These are phyloP conservation scores for Cyclargus thomasi DNA, from an alignment of 1,140 invertebrate species.

Conservation along the genomic window DNA sequence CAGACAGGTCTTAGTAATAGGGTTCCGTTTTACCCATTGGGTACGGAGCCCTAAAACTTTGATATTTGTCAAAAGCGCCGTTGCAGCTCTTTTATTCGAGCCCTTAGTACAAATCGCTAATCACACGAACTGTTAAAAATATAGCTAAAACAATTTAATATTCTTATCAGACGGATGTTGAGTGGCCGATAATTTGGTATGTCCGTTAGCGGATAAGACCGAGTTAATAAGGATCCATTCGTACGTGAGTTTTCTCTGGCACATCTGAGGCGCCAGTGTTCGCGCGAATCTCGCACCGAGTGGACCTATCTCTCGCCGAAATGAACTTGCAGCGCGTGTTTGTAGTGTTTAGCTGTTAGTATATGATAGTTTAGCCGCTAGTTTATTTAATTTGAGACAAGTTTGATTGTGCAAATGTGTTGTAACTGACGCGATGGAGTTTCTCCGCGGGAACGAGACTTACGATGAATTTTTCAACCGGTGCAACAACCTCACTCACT, in stretches of 20 bases:
- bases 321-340: not conserved
- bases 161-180: no score
- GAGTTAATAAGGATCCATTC: no score
- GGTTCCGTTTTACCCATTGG: no score
- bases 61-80: no score
- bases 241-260: not conserved
- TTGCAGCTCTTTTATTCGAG: no score
- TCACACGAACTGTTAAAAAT: no score
- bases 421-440: constrained; percentile 40
- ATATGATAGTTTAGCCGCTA: not conserved
- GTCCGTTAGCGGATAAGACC: not conserved
- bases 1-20: no score
- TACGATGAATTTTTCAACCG: constrained; percentile 58
- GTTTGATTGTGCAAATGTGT: constrained; percentile 16
- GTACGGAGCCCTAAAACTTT: no score
- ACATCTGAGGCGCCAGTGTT: constrained; percentile 26
- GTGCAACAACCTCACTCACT: constrained; percentile 59
- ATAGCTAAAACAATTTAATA: no score
- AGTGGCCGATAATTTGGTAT: not conserved
- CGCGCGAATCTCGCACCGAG: constrained; percentile 27
- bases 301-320: constrained; percentile 24
- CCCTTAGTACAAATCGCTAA: no score
- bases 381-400: not conserved
- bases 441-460: constrained; percentile 57
- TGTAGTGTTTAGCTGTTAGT: not conserved